Evolutionary conservation across 2,113 vertebrate genomes (phyloP), one percentile per base, ranked within the genome.

Genomic region (Oncorhynchus nerka): DNA sequence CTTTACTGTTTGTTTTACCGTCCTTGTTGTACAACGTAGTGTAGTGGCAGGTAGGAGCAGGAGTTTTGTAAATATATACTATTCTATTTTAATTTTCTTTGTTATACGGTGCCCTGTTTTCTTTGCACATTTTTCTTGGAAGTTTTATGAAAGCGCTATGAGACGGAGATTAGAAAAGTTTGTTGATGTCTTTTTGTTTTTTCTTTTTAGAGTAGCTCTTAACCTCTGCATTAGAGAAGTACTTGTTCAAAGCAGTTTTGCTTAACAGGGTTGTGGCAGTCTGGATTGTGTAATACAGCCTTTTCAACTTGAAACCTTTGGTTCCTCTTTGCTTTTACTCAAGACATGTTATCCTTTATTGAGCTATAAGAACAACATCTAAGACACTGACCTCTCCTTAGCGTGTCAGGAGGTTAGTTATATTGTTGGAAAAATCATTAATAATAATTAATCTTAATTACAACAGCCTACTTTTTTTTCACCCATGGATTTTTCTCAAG

Each of bases 301-400:
- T 71, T 80, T 11, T 84, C 79, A 51, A 91, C 32, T 28, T 68
- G 66, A 86, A 84, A 57, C 9, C 16, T 48, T 28, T 48, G 64
- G 83, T 93, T 93, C 90, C 91, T 90, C 86, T 91, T 92, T 86
- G 34, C 15, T 74, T 75, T 73, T 28, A 76, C 13, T 24, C 65
- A 3, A 59, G 4, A 55, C 51, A 19, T 55, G 15, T 19, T 62
- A 65, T 79, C 19, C 1, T 65, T 71, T 65, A 24, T 73, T 19
- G 55, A 9, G 78, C 59, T 76, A 59, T 65, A 59, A 11, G 6
- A 45, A 71, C 4, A 28, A 22, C 70, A 67, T 74, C 6, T 30
- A 34, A 34, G 3, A 34, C 5, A n/a, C 6, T 45, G 39, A 45
- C 39, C 8, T 45, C 39, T 45, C 2, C 39, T 45, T 45, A 45